Base-by-base conservation (phyloP, 2,797 vertebrate genomes). In the Chaetophractus vellerosus region DNA sequence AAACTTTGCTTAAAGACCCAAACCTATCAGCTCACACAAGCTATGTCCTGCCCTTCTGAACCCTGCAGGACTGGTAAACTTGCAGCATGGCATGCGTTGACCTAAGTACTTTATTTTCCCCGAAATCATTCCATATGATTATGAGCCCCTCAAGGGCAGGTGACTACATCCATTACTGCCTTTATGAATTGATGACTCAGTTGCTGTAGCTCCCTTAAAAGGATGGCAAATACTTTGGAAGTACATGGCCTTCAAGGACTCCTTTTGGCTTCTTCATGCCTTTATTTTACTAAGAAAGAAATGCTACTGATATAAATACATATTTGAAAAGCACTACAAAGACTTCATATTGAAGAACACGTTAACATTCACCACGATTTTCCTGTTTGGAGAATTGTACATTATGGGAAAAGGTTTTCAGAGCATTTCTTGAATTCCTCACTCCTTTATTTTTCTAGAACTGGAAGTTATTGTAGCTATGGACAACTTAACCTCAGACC, bases 261-360 rank as follows among this genome's bases (percentile, higher is more conserved):
- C 23, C 80, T 84, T 93, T 45, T 33, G 26, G 33, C 23, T 88
- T 85, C 36, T 93, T 86, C 38, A 88, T 88, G 78, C 28, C 91
- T 96, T 94, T 61, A 90, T 72, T 76, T 92, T 74, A 79, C 68
- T 75, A 87, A 64, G 52, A 89, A 93, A 36, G 76, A 96, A 94
- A 63, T 66, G 33, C 1, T 80, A 6, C 28, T 78, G 10, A 57
- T 48, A 88, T 48, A 81, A 88, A 91, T 52, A 78, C 11, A 69
- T 63, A 76, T 96, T 95, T 93, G n/a, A 55, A 78, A 94, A 87
- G n/a, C 18, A 50, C 18, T 28, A 26, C 61, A 33, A 86, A 94
- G 83, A 87, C 31, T 45, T 79, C 92, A 15, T 90, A 79, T 45
- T 94, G 69, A 92, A 89, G 19, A 80, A 15, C 19, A 61, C 76